These are phyloP conservation scores for Zootoca vivipara DNA, from an alignment of 2,113 vertebrate species.

Conservation along the genomic window DNA sequence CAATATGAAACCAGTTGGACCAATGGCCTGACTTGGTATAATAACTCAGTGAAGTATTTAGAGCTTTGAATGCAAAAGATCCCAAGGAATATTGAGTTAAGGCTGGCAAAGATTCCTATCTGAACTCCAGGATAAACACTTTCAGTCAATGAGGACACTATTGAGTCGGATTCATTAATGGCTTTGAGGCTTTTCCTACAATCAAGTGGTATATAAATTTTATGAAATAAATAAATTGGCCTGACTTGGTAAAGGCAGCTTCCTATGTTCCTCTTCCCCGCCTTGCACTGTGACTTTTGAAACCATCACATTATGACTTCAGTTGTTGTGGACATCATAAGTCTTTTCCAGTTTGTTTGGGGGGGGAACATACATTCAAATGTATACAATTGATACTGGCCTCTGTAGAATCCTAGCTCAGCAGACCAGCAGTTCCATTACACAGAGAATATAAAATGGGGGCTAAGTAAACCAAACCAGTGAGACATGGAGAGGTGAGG, in stretches of 20 bases:
- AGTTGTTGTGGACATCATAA: background rate
- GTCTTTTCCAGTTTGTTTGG: background rate
- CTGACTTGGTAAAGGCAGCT: background rate
- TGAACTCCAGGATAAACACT: background rate
- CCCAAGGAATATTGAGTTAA: background rate
- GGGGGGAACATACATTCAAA: background rate
- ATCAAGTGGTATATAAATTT: too few relatives aligned
- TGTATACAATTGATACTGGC: background rate
- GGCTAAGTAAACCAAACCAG: background rate
- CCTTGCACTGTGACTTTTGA: background rate
- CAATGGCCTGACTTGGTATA: background rate
- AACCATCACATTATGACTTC: too few relatives aligned
- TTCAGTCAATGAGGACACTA: background rate
- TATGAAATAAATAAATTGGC: too few relatives aligned
- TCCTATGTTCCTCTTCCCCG: background rate
- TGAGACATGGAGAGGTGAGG: background rate
- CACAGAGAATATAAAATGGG: background rate
- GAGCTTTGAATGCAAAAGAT: background rate
- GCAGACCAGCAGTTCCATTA: background rate
- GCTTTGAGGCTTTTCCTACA: too few relatives aligned
- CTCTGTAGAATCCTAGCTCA: background rate
- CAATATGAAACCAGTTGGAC: background rate
- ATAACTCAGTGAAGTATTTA: too few relatives aligned
- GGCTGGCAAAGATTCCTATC: too few relatives aligned
- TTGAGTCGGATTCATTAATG: background rate